phyloP scores from a whole-genome alignment of 2,797 vertebrate species.

The Sciurus vulgaris region DNA sequence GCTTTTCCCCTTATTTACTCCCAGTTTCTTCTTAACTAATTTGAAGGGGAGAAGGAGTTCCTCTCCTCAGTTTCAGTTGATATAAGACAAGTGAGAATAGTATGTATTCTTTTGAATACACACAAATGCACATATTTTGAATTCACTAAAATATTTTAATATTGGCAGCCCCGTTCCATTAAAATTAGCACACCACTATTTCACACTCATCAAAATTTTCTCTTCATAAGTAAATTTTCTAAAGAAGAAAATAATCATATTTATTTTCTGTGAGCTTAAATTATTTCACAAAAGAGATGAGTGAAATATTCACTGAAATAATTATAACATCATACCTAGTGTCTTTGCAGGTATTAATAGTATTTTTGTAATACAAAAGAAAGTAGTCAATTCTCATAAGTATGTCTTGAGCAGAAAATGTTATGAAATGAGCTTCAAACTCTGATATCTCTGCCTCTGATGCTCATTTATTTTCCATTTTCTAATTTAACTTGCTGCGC shows the following conservation, averaged over 20 bases:
- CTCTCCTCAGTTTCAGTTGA: not conserved
- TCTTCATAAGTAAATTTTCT: not conserved
- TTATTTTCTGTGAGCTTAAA: not conserved
- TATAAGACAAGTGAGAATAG: not conserved
- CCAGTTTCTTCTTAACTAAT: not conserved
- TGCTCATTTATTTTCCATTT: not conserved
- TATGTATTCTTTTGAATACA: not conserved
- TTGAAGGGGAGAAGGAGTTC: not conserved
- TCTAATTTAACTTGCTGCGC: not conserved
- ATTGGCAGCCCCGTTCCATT: not conserved
- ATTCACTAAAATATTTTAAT: conserved; percentile 1
- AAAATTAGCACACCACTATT: not conserved
- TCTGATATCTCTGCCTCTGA: not conserved
- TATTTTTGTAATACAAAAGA: not conserved
- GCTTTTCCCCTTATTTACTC: not conserved
- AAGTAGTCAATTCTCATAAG: not conserved
- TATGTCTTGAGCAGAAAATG: not conserved
- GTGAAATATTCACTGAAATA: not conserved
- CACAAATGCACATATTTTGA: not conserved
- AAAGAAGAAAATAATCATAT: not conserved
- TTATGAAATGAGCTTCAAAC: not conserved
- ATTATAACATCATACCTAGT: not conserved
- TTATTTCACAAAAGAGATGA: not conserved
- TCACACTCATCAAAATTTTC: not conserved
- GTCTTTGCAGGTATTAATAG: not conserved